A percentile compares a stretch with the other conserved stretches of the same genome.
Conservation (phyloP, 2,113 vertebrate genomes). For the Scopus umbretta region DNA sequence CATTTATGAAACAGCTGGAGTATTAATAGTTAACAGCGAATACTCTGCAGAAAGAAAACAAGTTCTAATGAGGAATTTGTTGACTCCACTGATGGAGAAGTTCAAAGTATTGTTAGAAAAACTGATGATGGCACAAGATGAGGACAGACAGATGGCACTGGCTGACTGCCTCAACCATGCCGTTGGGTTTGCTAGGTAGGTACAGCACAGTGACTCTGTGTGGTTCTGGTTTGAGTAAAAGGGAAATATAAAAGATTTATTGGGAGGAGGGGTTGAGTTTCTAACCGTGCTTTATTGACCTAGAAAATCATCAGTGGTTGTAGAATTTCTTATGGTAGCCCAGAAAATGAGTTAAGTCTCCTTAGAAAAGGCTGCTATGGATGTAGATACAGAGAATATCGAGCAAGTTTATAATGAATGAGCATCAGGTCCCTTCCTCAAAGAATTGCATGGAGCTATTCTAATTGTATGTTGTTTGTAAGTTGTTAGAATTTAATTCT, state of each 20-base stretch:
- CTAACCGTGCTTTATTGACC: neutral
- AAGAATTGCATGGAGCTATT: neutral
- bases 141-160: slow-evolving; percentile 84
- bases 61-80: slow-evolving; percentile 90
- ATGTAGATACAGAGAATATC: neutral
- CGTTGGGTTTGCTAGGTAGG: slow-evolving; percentile 94
- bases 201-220: neutral
- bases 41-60: slow-evolving; percentile 90
- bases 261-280: neutral
- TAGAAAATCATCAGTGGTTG: neutral
- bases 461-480: neutral
- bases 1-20: slow-evolving; percentile 94
- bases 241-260: neutral
- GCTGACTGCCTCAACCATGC: slow-evolving; percentile 95
- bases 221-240: neutral
- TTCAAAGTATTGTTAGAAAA: slow-evolving; percentile 91
- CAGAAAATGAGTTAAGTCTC: neutral
- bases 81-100: slow-evolving; percentile 90
- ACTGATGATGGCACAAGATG: slow-evolving; percentile 83
- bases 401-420: neutral
- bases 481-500: neutral
- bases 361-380: neutral
- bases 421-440: neutral
- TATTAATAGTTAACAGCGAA: slow-evolving; percentile 92
- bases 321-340: neutral